Evolutionary conservation across 2,113 vertebrate genomes (phyloP).

Genomic region (Heterochromis multidens): DNA sequence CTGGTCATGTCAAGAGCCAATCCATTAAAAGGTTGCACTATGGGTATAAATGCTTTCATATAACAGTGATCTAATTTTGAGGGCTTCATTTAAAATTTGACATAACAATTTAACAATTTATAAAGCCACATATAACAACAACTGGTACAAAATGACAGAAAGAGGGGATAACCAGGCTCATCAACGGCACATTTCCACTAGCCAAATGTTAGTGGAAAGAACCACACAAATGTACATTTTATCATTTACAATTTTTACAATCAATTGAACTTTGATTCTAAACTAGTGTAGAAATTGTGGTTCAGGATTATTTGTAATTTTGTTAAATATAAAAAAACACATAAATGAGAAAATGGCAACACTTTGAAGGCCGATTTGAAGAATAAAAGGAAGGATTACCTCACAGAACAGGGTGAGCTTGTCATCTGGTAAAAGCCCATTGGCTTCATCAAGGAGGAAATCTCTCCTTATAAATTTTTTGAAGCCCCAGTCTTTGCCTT

Average conservation of each 20-base stretch:
- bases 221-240: background rate
- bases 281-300: background rate
- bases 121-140: background rate
- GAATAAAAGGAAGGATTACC: conserved; percentile 65
- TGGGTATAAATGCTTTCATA: background rate
- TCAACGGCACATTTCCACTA: background rate
- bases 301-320: background rate
- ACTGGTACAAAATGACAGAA: background rate
- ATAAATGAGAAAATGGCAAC: background rate
- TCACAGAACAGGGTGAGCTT: conserved; percentile 98
- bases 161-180: background rate
- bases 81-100: background rate
- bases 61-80: background rate
- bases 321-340: background rate
- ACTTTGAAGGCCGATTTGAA: background rate
- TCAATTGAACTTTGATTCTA: background rate
- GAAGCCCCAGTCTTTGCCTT: conserved; percentile 99
- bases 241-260: background rate
- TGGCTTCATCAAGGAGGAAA: conserved; percentile 97
- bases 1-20: background rate
- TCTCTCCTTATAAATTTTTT: conserved; percentile 99
- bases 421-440: conserved; percentile 96
- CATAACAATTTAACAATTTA: background rate
- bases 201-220: background rate
- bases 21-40: background rate